These are phyloP conservation scores for Drosophila bocki DNA, from an alignment of 1,140 invertebrate genomes.

Conservation along the genomic window DNA sequence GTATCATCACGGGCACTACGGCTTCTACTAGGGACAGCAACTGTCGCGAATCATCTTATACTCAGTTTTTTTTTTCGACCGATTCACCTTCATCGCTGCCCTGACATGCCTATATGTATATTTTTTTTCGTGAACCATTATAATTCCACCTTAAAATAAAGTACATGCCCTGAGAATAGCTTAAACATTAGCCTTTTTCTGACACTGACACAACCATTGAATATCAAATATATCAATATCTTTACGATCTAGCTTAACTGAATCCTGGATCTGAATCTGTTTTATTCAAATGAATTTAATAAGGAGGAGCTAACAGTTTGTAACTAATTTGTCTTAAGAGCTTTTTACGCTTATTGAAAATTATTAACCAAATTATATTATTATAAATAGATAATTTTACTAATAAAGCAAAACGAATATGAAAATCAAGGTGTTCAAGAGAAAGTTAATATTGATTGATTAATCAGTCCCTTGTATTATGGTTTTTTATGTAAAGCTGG, in stretches of 20 bases:
- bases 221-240: conserved; percentile 14
- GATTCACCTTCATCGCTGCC: conserved; percentile 45
- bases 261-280: not conserved
- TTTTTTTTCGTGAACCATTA: conserved; percentile 28
- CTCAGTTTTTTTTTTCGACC: conserved; percentile 36
- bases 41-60: conserved; percentile 19
- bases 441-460: not conserved
- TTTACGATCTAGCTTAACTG: not conserved
- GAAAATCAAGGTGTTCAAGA: not conserved
- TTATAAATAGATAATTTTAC: not conserved
- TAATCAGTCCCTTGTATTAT: not conserved
- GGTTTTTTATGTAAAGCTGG: too few species aligned
- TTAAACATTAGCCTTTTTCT: conserved; percentile 6
- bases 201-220: not conserved
- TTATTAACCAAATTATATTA: not conserved
- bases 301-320: not conserved
- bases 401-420: not conserved
- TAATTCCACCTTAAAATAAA: conserved; percentile 2
- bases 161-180: conserved; percentile 44
- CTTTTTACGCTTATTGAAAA: not conserved
- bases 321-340: not conserved
- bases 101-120: conserved; percentile 24
- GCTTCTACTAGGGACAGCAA: conserved; percentile 55
- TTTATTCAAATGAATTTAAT: not conserved
- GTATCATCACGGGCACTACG: conserved; percentile 73